Percentiles rank a stretch among this genome's conserved stretches.
Evolutionary conservation across 2,888 invertebrate species (phyloP).

Genomic region (Thymelicus sylvestris): DNA sequence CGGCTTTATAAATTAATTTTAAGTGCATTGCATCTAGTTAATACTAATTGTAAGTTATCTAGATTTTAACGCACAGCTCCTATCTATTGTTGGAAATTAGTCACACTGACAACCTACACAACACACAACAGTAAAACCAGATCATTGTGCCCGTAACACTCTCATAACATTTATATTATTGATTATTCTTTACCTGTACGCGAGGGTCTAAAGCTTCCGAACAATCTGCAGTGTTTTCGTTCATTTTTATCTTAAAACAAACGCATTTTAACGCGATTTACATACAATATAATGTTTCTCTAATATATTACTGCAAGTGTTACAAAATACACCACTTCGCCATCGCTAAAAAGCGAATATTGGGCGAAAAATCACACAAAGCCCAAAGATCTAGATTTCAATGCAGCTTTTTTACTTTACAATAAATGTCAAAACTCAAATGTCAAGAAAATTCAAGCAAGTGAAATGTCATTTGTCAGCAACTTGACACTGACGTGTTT

Average conservation of each 20-base stretch:
- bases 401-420: slow-evolving; percentile 39
- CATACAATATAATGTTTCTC: slow-evolving; percentile 48
- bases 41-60: too few relatives aligned
- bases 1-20: too few relatives aligned
- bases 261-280: slow-evolving; percentile 62
- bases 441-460: not conserved
- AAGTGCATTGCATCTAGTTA: too few relatives aligned
- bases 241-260: slow-evolving; percentile 78
- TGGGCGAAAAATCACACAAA: slow-evolving; percentile 40
- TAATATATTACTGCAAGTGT: slow-evolving; percentile 41
- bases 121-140: slow-evolving; percentile 37
- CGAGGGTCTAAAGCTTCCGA: slow-evolving; percentile 92
- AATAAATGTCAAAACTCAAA: slow-evolving; percentile 8
- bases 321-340: slow-evolving; percentile 37
- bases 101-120: slow-evolving; percentile 39
- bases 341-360: slow-evolving; percentile 49
- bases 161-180: slow-evolving; percentile 55
- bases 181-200: slow-evolving; percentile 87
- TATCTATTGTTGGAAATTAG: slow-evolving; percentile 41
- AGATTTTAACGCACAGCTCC: not conserved
- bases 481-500: not conserved
- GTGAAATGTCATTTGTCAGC: slow-evolving; percentile 4
- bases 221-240: slow-evolving; percentile 85
- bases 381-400: slow-evolving; percentile 40
- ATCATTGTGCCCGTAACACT: slow-evolving; percentile 41